Base-by-base conservation (phyloP, 2,888 invertebrate genomes). In the Eledona agricola region DNA sequence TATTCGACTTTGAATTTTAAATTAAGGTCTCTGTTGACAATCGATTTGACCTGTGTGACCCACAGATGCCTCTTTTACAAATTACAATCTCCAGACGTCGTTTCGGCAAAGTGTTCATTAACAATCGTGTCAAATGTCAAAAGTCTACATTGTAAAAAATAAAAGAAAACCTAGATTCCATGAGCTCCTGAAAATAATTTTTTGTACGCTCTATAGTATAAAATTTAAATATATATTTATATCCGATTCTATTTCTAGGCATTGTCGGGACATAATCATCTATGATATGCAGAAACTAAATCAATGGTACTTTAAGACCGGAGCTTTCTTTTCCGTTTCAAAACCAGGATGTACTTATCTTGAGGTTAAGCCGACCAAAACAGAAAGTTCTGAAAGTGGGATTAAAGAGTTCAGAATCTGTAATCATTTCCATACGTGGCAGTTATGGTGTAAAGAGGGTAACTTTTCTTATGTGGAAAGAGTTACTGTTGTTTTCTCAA, bases 251-350 rank as follows among this genome's bases (percentile, higher is more conserved):
- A n/a, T 46, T 34, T 37, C 10, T 16, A 69, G 69, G 69, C 59
- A 55, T 20, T 68, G 69, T 46, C 37, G 53, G 0, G 53, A 63
- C 26, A 55, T 70, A 4, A 55, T 62, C 32, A 34, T 70, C 6
- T 56, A 63, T 40, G 70, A 70, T 45, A 25, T 67, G 4, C 69
- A 70, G 43, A 45, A 22, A 13, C 42, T 61, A 10, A 54, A 56
- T 26, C 60, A 63, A 12, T 67, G 60, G 59, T 20, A 23, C n/a
- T 69, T 70, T 53, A 38, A 52, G 6, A 31, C 67, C 1, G 46
- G 65, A 7, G 55, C 47, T 7, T 57, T 59, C 55, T 66, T 69
- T 19, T n/a, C 11, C 0, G 20, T 47, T n/a, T 7, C 10, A 23
- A 15, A 38, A 11, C 7, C 4, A 22, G 25, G 4, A 6, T 25